Evolutionary conservation across 2,888 invertebrate species (phyloP).

Genomic region (Phengaris arion): DNA sequence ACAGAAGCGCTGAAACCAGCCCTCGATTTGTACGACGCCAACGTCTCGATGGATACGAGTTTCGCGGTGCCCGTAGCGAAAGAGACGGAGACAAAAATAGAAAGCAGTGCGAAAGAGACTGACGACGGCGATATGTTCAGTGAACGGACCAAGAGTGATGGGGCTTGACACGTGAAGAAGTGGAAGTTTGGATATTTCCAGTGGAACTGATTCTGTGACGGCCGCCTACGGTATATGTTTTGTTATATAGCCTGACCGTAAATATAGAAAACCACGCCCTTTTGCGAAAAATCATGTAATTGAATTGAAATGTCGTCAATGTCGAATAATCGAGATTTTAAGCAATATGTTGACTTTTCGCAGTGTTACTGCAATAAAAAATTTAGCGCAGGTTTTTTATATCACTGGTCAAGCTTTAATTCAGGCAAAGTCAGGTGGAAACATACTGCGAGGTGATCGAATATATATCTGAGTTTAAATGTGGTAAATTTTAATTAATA

Average conservation of each 20-base stretch:
- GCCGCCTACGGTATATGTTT: constrained; percentile 32
- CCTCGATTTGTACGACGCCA: constrained; percentile 54
- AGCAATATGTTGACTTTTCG: neutral
- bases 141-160: constrained; percentile 46
- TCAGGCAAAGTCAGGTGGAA: constrained; percentile 4
- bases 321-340: neutral
- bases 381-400: neutral
- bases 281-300: neutral
- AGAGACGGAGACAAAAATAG: constrained; percentile 26
- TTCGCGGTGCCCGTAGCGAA: constrained; percentile 44
- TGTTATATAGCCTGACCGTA: neutral
- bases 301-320: neutral
- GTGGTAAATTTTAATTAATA: neutral
- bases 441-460: neutral
- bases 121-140: constrained; percentile 30
- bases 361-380: neutral
- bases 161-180: constrained; percentile 58
- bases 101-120: constrained; percentile 28
- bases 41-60: constrained; percentile 57
- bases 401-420: neutral
- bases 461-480: neutral
- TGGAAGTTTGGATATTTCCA: constrained; percentile 67
- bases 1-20: constrained; percentile 27
- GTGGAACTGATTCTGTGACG: constrained; percentile 74
- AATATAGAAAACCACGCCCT: neutral